phyloP scores from a whole-genome alignment of 2,797 vertebrate species.

The Malurus splendens region DNA sequence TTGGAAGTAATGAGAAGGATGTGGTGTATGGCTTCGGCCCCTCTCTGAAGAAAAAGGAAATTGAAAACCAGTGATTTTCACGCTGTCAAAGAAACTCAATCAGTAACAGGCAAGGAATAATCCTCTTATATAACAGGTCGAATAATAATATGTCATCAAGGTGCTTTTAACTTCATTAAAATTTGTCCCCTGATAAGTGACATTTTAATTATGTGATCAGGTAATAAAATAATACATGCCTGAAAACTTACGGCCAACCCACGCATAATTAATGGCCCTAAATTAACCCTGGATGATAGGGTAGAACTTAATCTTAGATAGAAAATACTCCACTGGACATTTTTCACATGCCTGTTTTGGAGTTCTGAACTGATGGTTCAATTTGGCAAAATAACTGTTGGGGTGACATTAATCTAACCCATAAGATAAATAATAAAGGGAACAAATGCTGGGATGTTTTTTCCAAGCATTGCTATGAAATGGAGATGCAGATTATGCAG shows the following conservation, averaged over 20 bases:
- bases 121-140: constrained; percentile 38
- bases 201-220: constrained; percentile 56
- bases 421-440: constrained; percentile 8
- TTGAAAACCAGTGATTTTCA: constrained; percentile 27
- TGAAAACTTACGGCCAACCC: constrained; percentile 43
- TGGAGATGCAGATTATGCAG: neutral
- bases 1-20: neutral
- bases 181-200: constrained; percentile 43
- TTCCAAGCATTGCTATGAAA: neutral
- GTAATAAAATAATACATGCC: constrained; percentile 51
- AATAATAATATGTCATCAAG: constrained; percentile 42
- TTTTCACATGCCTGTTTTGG: constrained; percentile 13
- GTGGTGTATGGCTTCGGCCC: neutral
- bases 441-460: neutral
- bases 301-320: constrained; percentile 4
- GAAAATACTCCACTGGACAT: neutral
- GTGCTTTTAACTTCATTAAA: constrained; percentile 54
- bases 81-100: constrained; percentile 5
- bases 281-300: constrained; percentile 27
- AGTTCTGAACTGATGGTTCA: neutral
- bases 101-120: constrained; percentile 26
- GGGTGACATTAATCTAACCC: neutral
- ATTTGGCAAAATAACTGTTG: neutral
- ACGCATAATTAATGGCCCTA: neutral
- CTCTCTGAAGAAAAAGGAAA: constrained; percentile 4